phyloP scores from a whole-genome alignment of 1,140 invertebrate species.

The Sarcophaga bullata region DNA sequence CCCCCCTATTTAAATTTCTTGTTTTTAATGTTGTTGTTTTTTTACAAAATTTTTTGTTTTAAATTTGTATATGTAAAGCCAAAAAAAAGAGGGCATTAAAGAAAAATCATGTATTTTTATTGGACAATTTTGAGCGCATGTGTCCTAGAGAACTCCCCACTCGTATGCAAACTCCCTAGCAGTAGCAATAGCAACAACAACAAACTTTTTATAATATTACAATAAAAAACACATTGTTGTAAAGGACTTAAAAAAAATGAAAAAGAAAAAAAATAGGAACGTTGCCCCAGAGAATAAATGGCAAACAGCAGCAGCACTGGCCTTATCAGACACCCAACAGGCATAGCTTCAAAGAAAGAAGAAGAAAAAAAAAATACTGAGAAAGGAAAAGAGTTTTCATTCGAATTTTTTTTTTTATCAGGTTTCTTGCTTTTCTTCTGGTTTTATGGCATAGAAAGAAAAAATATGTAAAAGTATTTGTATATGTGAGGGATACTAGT shows the following conservation, averaged over 20 bases:
- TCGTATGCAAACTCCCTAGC: constrained; percentile 38
- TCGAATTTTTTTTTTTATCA: background rate
- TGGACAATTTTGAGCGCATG: constrained; percentile 32
- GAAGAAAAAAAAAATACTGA: no score
- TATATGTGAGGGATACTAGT: no score
- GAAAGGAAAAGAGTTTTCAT: background rate
- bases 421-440: no score
- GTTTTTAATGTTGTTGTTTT: background rate
- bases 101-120: constrained; percentile 25
- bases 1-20: background rate
- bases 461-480: no score
- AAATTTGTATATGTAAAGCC: constrained; percentile 31
- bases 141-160: constrained; percentile 22
- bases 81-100: background rate
- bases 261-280: no score
- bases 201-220: background rate
- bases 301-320: background rate
- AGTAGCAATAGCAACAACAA: background rate
- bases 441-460: no score
- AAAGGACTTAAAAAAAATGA: background rate
- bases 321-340: constrained; percentile 19
- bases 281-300: no score
- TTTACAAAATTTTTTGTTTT: background rate
- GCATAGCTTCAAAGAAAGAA: background rate
- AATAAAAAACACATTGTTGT: constrained; percentile 28